Evolutionary conservation across 2,113 vertebrate species (phyloP).

Genomic region (Hylia prasina): DNA sequence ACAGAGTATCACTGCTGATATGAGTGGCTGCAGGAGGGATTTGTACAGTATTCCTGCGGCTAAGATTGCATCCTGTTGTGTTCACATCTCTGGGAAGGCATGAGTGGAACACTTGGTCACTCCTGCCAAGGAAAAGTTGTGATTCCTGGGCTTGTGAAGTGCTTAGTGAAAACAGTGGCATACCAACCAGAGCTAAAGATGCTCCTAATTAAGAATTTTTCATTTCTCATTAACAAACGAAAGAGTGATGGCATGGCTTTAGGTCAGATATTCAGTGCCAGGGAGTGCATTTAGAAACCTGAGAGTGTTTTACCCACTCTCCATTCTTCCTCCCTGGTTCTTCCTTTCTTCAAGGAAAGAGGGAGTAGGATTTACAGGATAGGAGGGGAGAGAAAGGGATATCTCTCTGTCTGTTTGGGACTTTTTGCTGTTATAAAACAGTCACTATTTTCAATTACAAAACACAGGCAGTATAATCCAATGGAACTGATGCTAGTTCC

Average conservation of each 20-base stretch:
- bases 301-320: background rate
- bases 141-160: background rate
- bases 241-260: background rate
- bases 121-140: background rate
- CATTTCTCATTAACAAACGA: background rate
- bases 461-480: background rate
- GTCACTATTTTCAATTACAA: background rate
- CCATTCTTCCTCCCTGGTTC: background rate
- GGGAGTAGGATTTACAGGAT: background rate
- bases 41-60: accelerated
- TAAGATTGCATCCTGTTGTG: accelerated
- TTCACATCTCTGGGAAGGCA: background rate
- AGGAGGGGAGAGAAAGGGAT: background rate
- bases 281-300: background rate
- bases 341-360: background rate
- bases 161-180: background rate
- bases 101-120: background rate
- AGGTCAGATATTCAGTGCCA: background rate
- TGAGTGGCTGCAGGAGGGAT: background rate
- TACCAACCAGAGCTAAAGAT: background rate
- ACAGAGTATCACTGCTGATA: background rate
- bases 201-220: background rate
- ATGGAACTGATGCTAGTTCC: background rate
- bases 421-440: background rate
- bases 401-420: background rate